Evolutionary conservation across 1,140 invertebrate genomes (phyloP), one percentile per base, ranked within the genome.

Genomic region (Pantala flavescens): DNA sequence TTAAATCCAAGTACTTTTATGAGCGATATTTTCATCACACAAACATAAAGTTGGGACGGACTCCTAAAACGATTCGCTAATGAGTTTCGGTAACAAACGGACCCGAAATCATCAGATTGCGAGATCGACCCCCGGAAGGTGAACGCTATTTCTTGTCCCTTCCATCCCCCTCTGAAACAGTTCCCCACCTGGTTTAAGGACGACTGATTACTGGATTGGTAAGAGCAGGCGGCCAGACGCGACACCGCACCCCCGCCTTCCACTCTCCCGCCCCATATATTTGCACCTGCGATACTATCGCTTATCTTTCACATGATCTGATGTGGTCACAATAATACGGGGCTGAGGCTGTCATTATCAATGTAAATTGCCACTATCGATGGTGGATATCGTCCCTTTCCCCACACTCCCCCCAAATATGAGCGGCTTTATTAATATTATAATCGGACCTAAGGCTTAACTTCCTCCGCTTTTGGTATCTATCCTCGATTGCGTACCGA

Each of bases 221-320:
- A 21, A 63, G n/a, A 21, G 49, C n/a, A 21, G 49, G 49, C 49
- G 16, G 49, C 49, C 49, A 63, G 49, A 21, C 49, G 49, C 49
- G 49, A 63, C 49, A 63, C 1, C 49, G 16, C 49, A 19, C 49
- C 49, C 49, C 49, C 14, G 14, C 49, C 49, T 21, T 21, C 49
- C 5, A 21, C 28, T 36, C 28, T 36, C 28, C 49, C 49, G 49
- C 14, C 49, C 49, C 49, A 63, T 63, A 63, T 21, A 63, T 63
- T 63, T 63, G 49, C 49, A 63, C 49, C 49, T 63, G 49, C 49
- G 49, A 63, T 63, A 63, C 49, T 63, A 63, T 63, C 49, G 49
- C 12, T 63, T 63, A 63, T 63, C 49, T 21, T 21, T 21, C 49
- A 63, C 49, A 21, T 63, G 49, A 63, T 63, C 49, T 63, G 49